Evolutionary conservation across 2,888 invertebrate species (phyloP), one percentile per base, ranked within the genome.

Genomic region (Strigamia maritima): DNA sequence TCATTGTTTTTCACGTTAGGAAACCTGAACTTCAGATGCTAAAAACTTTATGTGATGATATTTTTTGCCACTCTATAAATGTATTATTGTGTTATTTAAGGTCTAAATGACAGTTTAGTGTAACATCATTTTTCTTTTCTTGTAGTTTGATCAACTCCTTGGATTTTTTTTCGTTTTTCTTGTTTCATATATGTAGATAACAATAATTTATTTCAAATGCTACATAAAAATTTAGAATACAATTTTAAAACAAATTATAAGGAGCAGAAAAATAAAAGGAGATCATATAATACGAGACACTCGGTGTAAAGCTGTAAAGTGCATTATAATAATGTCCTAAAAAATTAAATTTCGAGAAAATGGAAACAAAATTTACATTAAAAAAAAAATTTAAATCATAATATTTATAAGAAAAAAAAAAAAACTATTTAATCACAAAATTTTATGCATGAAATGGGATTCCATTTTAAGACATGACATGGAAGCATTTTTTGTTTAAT

Each of bases 261-360:
- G n/a, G 65, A 65, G 65, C 65, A 26, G 28, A 28, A 65, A 65
- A 65, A 60, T 60, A 60, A 60, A 60, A 60, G 60, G 60, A 60
- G 60, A 60, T 60, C 60, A 60, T 60, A 44, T 10, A 54, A 22
- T 40, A 14, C 14, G 22, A 60, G 60, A 24, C 24, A 24, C 24
- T 60, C 24, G 22, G 60, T 44, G 44, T 44, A 44, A 44, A 44
- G 60, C 7, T 22, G 22, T 22, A 4, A 60, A 60, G 60, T 60
- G 60, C 60, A 22, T 44, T 44, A 16, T 24, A 60, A n/a, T n/a
- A 19, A 22, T 24, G 19, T 22, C 44, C n/a, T n/a, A n/a, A 16
- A 14, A 10, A 14, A 44, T 44, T 44, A 44, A 44, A 14, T 44
- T 14, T 2, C 14, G 14, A 44, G 16, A 10, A 14, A 14, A 44